These are phyloP conservation scores for Entomobrya multifasciata DNA, from an alignment of 2,888 invertebrate genomes.

Conservation along the genomic window DNA sequence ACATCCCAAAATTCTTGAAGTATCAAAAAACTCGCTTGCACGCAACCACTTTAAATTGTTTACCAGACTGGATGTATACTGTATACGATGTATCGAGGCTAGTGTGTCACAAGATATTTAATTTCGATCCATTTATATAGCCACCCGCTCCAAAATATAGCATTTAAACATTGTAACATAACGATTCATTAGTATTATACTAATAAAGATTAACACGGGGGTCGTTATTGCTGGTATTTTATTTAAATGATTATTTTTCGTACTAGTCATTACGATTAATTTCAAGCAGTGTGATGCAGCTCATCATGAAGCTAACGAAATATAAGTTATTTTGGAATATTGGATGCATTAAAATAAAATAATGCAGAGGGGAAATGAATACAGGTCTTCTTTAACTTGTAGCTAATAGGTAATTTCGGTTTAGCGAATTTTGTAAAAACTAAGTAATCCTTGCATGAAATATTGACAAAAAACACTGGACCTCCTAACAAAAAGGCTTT, in stretches of 20 bases:
- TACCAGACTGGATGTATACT: background rate
- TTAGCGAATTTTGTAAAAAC: too few species aligned
- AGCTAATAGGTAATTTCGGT: too few species aligned
- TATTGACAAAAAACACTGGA: too few species aligned
- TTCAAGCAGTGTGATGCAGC: conserved; percentile 9
- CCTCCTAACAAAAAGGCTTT: too few species aligned
- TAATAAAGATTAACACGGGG: conserved; percentile 17
- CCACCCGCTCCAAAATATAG: too few species aligned
- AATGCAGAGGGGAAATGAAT: too few species aligned
- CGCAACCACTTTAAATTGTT: too few species aligned
- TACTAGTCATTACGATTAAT: conserved; percentile 9
- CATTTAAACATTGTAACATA: background rate
- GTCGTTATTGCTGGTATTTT: background rate
- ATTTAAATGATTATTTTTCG: background rate
- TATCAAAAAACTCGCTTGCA: background rate
- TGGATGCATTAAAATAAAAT: too few species aligned
- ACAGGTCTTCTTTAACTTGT: too few species aligned
- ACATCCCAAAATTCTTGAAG: background rate
- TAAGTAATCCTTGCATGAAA: too few species aligned
- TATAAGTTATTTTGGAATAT: too few species aligned
- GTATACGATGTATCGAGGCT: conserved; percentile 34
- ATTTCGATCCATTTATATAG: conserved; percentile 5
- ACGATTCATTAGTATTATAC: background rate
- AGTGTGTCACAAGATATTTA: conserved; percentile 46
- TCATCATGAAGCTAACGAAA: too few species aligned